Conservation (phyloP, 1,140 invertebrate genomes). For the Coboldia fuscipes region DNA sequence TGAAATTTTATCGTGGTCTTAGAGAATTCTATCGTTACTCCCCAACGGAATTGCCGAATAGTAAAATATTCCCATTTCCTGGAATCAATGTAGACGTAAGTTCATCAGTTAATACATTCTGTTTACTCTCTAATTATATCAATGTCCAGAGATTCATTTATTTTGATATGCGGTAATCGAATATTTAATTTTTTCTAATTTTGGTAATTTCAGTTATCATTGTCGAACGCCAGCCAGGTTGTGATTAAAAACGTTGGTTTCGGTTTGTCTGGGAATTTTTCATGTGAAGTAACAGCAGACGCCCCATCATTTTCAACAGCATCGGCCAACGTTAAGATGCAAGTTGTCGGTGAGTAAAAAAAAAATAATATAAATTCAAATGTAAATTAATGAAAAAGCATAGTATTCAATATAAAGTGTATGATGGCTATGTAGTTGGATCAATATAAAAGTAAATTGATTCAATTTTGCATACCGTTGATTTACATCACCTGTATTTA, state of each 20-base stretch:
- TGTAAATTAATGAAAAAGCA: no score
- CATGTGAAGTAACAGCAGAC: conserved; percentile 69
- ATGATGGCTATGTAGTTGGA: no score
- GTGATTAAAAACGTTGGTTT: conserved; percentile 46
- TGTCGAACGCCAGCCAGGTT: conserved; percentile 53
- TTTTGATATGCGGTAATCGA: not conserved
- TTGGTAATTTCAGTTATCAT: conserved; percentile 28
- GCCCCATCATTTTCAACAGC: conserved; percentile 48
- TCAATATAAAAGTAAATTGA: no score
- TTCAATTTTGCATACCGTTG: no score
- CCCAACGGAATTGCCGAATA: conserved; percentile 39
- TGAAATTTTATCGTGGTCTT: conserved; percentile 56
- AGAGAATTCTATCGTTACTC: conserved; percentile 58
- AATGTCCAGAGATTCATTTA: not conserved
- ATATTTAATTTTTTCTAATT: not conserved
- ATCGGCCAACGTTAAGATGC: conserved; percentile 35
- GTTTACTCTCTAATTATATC: not conserved
- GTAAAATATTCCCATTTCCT: conserved; percentile 42
- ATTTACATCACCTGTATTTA: no score
- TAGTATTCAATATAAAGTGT: no score
- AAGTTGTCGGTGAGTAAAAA: conserved; percentile 47
- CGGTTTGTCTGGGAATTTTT: conserved; percentile 55
- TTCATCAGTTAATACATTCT: conserved; percentile 9
- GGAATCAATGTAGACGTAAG: conserved; percentile 60
- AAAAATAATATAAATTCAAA: no score